These are phyloP conservation scores for Cephus nigrinus DNA, from an alignment of 2,888 invertebrate genomes.

Conservation along the genomic window DNA sequence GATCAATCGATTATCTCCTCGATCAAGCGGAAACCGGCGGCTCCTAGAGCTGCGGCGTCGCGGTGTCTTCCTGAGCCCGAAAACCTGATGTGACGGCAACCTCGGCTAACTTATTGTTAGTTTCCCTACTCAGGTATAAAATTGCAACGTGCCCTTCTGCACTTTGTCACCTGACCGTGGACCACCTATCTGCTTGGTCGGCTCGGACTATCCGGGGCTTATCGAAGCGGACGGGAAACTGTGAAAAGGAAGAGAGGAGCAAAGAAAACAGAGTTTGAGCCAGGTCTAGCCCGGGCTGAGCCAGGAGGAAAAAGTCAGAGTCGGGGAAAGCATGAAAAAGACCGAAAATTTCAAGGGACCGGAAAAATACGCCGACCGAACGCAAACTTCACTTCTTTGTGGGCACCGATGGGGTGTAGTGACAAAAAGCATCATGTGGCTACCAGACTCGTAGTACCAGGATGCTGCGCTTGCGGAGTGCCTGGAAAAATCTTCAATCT, in stretches of 20 bases:
- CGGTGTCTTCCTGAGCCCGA: not conserved
- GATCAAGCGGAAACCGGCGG: conserved; percentile 49
- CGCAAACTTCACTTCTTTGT: not conserved
- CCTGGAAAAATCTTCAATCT: not conserved
- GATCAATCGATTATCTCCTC: conserved; percentile 61
- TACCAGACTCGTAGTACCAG: not conserved
- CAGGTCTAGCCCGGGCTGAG: not conserved
- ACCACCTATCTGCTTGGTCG: not conserved
- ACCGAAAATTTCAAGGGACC: not conserved
- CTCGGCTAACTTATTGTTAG: not conserved
- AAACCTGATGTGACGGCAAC: not conserved
- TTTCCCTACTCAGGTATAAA: conserved; percentile 8
- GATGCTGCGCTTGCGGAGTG: not conserved
- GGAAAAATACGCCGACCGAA: not conserved
- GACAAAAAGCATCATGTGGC: not conserved
- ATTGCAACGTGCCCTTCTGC: conserved; percentile 8
- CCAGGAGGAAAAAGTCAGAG: not conserved
- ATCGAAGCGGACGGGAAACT: not conserved
- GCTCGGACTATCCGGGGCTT: not conserved
- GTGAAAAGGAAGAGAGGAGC: not conserved
- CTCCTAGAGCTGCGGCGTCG: not conserved
- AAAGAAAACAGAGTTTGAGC: not conserved
- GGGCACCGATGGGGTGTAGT: not conserved
- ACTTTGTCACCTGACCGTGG: conserved; percentile 7
- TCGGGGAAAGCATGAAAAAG: not conserved